Evolutionary conservation across 2,888 invertebrate genomes (phyloP), one percentile per base, ranked within the genome.

Genomic region (Polia nebulosa): DNA sequence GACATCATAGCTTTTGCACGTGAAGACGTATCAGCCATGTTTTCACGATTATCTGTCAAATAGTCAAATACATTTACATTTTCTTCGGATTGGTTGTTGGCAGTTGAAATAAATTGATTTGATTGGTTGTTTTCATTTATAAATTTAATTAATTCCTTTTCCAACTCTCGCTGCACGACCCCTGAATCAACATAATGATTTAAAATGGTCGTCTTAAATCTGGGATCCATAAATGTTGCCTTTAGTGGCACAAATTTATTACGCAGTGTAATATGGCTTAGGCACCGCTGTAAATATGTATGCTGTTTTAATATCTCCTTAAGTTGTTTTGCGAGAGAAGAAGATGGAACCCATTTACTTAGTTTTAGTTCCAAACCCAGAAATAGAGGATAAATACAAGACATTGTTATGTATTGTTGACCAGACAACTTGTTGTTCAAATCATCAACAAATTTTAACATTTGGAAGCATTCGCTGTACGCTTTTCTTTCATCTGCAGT

Each of bases 171-270:
- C 41, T 29, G 2, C 20, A 57, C 3, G 9, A 20, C 20, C 2
- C 32, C 3, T 6, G 29, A 44, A 20, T 4, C 17, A 11, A 20
- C 0, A n/a, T 6, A 29, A 32, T 32, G 13, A 17, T 49, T 22
- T 36, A 53, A 39, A 13, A 15, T 39, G 1, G n/a, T 15, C 8
- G 15, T 45, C 25, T 61, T 61, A 27, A 39, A 55, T 20, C 39
- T 39, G 8, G 60, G 60, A 29, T 61, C 29, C 55, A 61, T 53
- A 29, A 61, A 55, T 44, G 57, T 4, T 22, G n/a, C n/a, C n/a
- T n/a, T n/a, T n/a, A n/a, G n/a, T n/a, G n/a, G n/a, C n/a, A n/a
- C n/a, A n/a, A n/a, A n/a, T n/a, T n/a, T n/a, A n/a, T n/a, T n/a
- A n/a, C n/a, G n/a, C n/a, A n/a, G n/a, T n/a, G n/a, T n/a, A n/a